Evolutionary conservation across 2,797 vertebrate species (phyloP).

Genomic region (Mus caroli): DNA sequence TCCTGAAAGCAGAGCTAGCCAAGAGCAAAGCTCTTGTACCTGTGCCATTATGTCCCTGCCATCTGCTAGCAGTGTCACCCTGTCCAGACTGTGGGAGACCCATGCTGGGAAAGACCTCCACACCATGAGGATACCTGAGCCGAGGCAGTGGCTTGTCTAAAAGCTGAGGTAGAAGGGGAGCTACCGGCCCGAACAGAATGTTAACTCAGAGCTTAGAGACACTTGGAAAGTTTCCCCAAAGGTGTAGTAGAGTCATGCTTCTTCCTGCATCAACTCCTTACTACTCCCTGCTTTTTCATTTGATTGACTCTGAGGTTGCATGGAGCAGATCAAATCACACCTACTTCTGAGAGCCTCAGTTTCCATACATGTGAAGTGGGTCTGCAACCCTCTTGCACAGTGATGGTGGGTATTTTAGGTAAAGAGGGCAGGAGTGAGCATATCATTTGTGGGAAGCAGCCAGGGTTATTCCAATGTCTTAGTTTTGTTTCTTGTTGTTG

Average conservation of each 20-base stretch:
- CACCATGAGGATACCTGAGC: background rate
- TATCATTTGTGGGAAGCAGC: too few relatives aligned
- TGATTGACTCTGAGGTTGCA: background rate
- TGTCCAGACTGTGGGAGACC: background rate
- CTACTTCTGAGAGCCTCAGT: background rate
- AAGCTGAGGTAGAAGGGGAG: background rate
- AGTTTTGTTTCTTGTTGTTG: background rate
- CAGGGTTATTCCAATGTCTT: background rate
- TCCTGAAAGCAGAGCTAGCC: background rate
- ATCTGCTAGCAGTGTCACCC: background rate
- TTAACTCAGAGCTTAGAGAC: background rate
- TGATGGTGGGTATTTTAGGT: background rate
- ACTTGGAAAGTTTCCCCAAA: background rate
- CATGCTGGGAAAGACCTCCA: background rate
- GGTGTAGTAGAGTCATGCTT: background rate
- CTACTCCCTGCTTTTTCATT: background rate
- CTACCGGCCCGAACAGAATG: too few relatives aligned
- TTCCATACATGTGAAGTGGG: background rate
- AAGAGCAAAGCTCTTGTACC: background rate
- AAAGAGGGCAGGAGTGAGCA: rapidly evolving
- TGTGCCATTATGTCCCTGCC: background rate
- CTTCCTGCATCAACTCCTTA: background rate
- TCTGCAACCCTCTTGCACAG: rapidly evolving
- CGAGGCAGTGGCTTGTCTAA: background rate
- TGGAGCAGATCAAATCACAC: background rate